A percentile compares a stretch with the other conserved stretches of the same genome.
phyloP scores from a whole-genome alignment of 2,113 vertebrate species.

The Stomatorhinus ivindoensis region DNA sequence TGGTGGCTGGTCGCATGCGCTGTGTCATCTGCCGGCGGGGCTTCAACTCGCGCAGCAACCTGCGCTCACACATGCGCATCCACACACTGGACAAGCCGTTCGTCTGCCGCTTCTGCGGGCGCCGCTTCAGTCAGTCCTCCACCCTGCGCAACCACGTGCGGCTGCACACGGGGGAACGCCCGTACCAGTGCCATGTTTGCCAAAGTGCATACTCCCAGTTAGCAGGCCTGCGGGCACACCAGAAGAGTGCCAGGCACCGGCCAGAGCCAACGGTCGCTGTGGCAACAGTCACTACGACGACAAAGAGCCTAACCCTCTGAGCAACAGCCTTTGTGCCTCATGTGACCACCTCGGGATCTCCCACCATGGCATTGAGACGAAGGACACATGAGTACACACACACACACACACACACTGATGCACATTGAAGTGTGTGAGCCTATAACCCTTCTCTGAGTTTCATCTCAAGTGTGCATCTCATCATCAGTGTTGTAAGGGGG shows the following conservation, averaged over 20 bases:
- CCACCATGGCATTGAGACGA: slow-evolving; percentile 83
- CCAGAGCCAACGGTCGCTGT: slow-evolving; percentile 51
- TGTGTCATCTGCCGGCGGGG: slow-evolving; percentile 96
- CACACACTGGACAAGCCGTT: slow-evolving; percentile 99
- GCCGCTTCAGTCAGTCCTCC: slow-evolving; percentile 98
- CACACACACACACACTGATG: not conserved
- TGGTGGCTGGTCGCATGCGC: slow-evolving; percentile 75
- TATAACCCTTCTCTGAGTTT: not conserved
- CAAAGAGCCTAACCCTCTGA: slow-evolving; percentile 44
- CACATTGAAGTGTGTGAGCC: not conserved
- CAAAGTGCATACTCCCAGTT: slow-evolving; percentile 97
- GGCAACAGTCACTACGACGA: slow-evolving; percentile 1
- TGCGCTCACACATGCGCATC: slow-evolving; percentile 99
- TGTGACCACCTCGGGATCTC: slow-evolving; percentile 70
- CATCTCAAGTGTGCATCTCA: not conserved
- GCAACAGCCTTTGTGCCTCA: slow-evolving; percentile 56
- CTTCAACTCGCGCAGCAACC: slow-evolving; percentile 98
- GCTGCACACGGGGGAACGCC: slow-evolving; percentile 93
- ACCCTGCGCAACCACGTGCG: slow-evolving; percentile 94
- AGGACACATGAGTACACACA: not conserved
- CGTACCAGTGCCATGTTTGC: slow-evolving; percentile 96
- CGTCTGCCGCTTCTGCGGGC: slow-evolving; percentile 94
- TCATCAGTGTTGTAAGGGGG: not conserved
- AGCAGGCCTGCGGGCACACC: slow-evolving; percentile 89
- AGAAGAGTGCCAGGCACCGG: slow-evolving; percentile 93